phyloP scores from a whole-genome alignment of 2,888 invertebrate genomes.

The Lasioglossum lativentre region DNA sequence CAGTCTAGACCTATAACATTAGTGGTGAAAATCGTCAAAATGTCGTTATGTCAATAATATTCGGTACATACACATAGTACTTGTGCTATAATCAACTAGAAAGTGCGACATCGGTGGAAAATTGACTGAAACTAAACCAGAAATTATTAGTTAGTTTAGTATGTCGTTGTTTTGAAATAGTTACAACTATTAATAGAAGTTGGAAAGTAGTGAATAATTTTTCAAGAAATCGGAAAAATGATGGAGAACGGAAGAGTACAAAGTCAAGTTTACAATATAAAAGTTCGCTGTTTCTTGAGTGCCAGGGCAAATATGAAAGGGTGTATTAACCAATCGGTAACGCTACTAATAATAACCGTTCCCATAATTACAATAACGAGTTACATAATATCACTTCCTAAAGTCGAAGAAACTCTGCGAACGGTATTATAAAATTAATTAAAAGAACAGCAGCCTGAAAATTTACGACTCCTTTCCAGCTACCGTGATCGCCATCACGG shows the following conservation, averaged over 20 bases:
- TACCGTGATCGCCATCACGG: slow-evolving; percentile 11
- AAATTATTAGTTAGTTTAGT: too few relatives aligned
- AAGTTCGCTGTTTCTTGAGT: background rate
- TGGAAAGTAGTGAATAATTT: too few relatives aligned
- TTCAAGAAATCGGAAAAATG: too few relatives aligned
- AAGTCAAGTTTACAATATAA: background rate
- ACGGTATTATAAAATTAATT: background rate
- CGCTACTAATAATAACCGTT: background rate
- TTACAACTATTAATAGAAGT: too few relatives aligned
- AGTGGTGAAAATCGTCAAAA: too few relatives aligned
- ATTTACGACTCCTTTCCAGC: slow-evolving; percentile 16
- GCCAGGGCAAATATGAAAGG: background rate
- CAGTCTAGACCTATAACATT: too few relatives aligned
- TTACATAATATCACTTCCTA: background rate
- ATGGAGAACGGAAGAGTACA: background rate
- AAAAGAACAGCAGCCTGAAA: slow-evolving; percentile 1
- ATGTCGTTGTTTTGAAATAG: too few relatives aligned
- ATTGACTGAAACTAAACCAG: too few relatives aligned
- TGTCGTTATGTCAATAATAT: too few relatives aligned
- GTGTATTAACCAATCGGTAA: background rate
- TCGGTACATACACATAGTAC: too few relatives aligned
- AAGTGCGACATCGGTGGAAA: too few relatives aligned
- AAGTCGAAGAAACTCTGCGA: slow-evolving; percentile 8
- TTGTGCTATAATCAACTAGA: too few relatives aligned
- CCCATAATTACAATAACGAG: background rate